A percentile compares a stretch with the other conserved stretches of the same genome.
phyloP scores from a whole-genome alignment of 1,140 invertebrate species.

The Anadara kagoshimensis region DNA sequence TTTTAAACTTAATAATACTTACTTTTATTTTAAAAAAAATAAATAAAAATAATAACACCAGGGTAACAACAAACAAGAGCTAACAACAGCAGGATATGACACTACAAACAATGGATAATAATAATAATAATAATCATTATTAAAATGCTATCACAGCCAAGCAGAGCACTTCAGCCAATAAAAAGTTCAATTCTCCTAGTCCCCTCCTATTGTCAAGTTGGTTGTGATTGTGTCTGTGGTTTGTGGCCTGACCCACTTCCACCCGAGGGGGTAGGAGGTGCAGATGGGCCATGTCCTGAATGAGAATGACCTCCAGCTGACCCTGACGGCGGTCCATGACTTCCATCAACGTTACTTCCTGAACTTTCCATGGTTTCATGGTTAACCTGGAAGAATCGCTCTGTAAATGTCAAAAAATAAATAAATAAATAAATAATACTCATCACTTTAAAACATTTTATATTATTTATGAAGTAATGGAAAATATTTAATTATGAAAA shows the following conservation, averaged over 20 bases:
- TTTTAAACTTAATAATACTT: too few species aligned
- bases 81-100: too few species aligned
- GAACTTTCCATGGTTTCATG: slow-evolving; percentile 60
- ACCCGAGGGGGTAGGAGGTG: slow-evolving; percentile 42
- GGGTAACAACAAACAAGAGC: too few species aligned
- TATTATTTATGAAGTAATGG: background rate
- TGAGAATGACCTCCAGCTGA: slow-evolving; percentile 32
- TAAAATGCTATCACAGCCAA: slow-evolving; percentile 42
- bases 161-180: slow-evolving; percentile 29
- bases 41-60: too few species aligned
- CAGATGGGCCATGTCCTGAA: slow-evolving; percentile 37
- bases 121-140: background rate
- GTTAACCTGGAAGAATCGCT: slow-evolving; percentile 63
- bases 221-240: slow-evolving; percentile 44
- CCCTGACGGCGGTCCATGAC: slow-evolving; percentile 16
- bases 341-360: slow-evolving; percentile 9
- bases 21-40: too few species aligned
- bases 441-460: background rate
- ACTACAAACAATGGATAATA: too few species aligned
- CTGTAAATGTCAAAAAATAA: slow-evolving; percentile 52
- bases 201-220: slow-evolving; percentile 38
- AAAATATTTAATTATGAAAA: background rate
- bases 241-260: slow-evolving; percentile 31
- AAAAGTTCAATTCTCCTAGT: too few species aligned
- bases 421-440: background rate